A percentile compares a stretch with the other conserved stretches of the same genome.
Evolutionary conservation across 2,888 invertebrate species (phyloP).

Genomic region (Heliconius sara): DNA sequence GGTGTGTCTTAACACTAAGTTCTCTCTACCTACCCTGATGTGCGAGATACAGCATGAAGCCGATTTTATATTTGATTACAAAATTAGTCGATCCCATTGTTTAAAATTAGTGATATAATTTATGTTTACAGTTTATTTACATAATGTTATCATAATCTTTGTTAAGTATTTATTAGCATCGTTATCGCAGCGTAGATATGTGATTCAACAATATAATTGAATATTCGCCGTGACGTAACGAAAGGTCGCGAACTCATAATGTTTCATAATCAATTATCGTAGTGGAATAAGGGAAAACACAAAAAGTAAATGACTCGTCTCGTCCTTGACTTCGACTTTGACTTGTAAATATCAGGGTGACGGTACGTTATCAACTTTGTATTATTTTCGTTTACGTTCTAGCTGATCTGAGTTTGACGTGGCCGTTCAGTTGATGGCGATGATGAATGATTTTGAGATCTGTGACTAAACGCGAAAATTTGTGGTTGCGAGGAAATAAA

Average conservation of each 20-base stretch:
- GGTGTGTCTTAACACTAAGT: no score
- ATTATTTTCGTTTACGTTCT: not conserved
- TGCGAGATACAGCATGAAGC: no score
- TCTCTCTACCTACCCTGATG: no score
- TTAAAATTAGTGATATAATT: not conserved
- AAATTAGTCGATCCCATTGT: not conserved
- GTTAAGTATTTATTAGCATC: slow-evolving; percentile 21
- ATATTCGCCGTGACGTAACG: slow-evolving; percentile 43
- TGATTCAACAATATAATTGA: slow-evolving; percentile 41
- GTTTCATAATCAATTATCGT: slow-evolving; percentile 67
- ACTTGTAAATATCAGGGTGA: slow-evolving; percentile 73
- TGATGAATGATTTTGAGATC: not conserved
- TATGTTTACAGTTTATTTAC: slow-evolving; percentile 19
- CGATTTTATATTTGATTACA: not conserved
- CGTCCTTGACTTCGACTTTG: slow-evolving; percentile 75
- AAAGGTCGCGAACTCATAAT: slow-evolving; percentile 66
- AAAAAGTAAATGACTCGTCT: slow-evolving; percentile 75
- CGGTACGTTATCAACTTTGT: slow-evolving; percentile 59
- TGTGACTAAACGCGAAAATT: no score
- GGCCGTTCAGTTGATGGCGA: not conserved
- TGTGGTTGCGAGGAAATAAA: no score
- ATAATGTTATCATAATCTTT: slow-evolving; percentile 31
- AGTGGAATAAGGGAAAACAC: slow-evolving; percentile 64
- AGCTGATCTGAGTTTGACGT: slow-evolving; percentile 20
- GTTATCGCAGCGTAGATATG: slow-evolving; percentile 11